phyloP scores from a whole-genome alignment of 37 sponge, comb jelly and placozoan species.

The Chondrosia reniformis region DNA sequence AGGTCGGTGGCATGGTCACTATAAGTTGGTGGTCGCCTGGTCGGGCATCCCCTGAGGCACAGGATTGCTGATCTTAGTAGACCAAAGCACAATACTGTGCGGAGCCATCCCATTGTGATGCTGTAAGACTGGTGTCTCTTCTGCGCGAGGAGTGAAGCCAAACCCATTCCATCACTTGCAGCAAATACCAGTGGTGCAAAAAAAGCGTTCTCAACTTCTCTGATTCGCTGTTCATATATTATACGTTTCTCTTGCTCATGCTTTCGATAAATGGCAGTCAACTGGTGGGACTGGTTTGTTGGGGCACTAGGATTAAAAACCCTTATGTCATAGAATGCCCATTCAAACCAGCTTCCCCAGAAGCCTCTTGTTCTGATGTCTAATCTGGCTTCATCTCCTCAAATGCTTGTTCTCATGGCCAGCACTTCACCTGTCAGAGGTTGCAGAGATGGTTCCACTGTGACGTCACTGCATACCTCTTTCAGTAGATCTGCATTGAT shows the following conservation, averaged over 20 bases:
- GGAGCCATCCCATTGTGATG: neutral
- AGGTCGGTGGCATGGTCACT: too few relatives aligned
- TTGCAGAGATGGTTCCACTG: constrained; percentile 6
- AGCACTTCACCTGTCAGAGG: neutral
- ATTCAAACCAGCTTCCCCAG: neutral
- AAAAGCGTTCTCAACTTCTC: neutral
- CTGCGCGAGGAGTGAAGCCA: too few relatives aligned
- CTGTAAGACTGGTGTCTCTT: constrained; percentile 3
- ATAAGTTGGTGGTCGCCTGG: too few relatives aligned
- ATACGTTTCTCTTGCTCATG: neutral
- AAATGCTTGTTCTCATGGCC: too few relatives aligned
- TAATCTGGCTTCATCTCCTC: too few relatives aligned
- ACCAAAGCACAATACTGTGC: neutral
- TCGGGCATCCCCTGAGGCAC: neutral
- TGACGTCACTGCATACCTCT: too few relatives aligned
- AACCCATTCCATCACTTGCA: constrained; percentile 3
- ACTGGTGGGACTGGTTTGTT: neutral
- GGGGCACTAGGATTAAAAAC: too few relatives aligned
- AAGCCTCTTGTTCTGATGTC: too few relatives aligned
- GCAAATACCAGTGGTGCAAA: neutral
- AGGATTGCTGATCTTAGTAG: neutral
- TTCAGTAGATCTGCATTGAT: neutral
- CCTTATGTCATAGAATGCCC: too few relatives aligned
- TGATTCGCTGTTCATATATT: neutral
- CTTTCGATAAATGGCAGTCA: too few relatives aligned